Evolutionary conservation across 2,888 invertebrate genomes (phyloP).

Genomic region (Hanleya hanleyi): DNA sequence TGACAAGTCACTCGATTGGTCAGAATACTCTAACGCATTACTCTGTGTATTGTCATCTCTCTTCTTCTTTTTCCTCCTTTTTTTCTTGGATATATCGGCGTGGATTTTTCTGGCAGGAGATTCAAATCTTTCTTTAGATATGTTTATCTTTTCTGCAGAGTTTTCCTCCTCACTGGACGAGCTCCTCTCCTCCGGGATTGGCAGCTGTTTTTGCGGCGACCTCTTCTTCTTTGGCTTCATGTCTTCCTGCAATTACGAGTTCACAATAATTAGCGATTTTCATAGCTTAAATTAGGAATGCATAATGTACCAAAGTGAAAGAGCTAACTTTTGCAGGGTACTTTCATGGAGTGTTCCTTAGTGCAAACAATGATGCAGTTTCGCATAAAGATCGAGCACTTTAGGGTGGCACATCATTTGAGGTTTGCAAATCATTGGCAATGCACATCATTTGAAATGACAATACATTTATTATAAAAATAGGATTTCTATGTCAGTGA

Average conservation of each 20-base stretch:
- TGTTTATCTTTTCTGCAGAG: not conserved
- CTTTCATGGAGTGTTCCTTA: too few relatives aligned
- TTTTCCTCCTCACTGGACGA: not conserved
- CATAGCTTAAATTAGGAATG: too few relatives aligned
- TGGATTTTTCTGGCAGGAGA: constrained; percentile 41
- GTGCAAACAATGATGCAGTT: too few relatives aligned
- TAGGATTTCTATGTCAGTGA: too few relatives aligned
- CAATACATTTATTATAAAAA: too few relatives aligned
- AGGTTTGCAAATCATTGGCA: too few relatives aligned
- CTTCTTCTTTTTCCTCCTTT: constrained; percentile 17
- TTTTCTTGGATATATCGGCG: constrained; percentile 39
- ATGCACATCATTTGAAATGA: too few relatives aligned
- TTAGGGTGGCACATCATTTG: too few relatives aligned
- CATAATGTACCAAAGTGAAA: too few relatives aligned
- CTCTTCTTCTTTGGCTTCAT: not conserved
- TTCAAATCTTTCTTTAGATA: constrained; percentile 36
- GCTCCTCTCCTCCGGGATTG: not conserved
- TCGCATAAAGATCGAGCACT: too few relatives aligned
- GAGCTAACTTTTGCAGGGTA: too few relatives aligned
- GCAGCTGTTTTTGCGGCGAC: not conserved
- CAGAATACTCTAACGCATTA: constrained; percentile 34
- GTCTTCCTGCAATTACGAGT: not conserved
- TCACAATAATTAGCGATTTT: too few relatives aligned
- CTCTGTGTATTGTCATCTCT: constrained; percentile 33
- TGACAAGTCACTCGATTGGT: constrained; percentile 36